These are phyloP conservation scores for Oligia latruncula DNA, from an alignment of 2,888 invertebrate genomes.

Conservation along the genomic window DNA sequence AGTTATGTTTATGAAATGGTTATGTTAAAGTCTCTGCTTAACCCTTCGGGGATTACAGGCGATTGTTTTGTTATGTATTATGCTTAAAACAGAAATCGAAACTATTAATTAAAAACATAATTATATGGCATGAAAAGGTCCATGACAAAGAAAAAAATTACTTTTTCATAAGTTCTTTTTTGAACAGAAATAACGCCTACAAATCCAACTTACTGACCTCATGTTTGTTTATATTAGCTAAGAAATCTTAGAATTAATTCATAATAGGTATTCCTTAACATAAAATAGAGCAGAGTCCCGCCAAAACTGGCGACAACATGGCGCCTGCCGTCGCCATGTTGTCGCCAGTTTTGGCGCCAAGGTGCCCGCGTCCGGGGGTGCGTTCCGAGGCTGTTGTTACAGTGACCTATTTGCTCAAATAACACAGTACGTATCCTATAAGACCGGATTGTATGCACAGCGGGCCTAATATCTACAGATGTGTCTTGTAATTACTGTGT, in stretches of 20 bases:
- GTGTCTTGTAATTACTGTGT: constrained; percentile 50
- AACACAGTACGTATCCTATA: constrained; percentile 56
- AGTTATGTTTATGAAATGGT: too few relatives aligned
- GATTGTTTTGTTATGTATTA: too few relatives aligned
- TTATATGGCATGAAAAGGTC: neutral
- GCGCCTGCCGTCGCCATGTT: constrained; percentile 75
- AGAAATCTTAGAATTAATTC: constrained; percentile 14
- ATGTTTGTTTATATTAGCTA: constrained; percentile 36
- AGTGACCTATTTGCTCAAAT: constrained; percentile 77
- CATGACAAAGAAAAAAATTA: neutral
- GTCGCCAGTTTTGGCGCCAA: constrained; percentile 87
- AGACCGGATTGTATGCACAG: constrained; percentile 37
- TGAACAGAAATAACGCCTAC: constrained; percentile 1
- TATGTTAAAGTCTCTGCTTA: too few relatives aligned
- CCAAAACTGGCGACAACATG: constrained; percentile 50
- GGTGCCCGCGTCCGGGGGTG: constrained; percentile 78
- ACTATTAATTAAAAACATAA: neutral
- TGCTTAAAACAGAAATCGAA: neutral
- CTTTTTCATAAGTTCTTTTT: neutral
- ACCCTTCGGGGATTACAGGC: too few relatives aligned
- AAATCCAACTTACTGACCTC: constrained; percentile 1
- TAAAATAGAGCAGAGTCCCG: constrained; percentile 70
- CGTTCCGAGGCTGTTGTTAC: constrained; percentile 76
- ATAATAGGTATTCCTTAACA: too few relatives aligned
- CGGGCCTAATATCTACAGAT: constrained; percentile 30